Evolutionary conservation across 1,140 invertebrate species (phyloP).

Genomic region (Philotrypesis tridentata): DNA sequence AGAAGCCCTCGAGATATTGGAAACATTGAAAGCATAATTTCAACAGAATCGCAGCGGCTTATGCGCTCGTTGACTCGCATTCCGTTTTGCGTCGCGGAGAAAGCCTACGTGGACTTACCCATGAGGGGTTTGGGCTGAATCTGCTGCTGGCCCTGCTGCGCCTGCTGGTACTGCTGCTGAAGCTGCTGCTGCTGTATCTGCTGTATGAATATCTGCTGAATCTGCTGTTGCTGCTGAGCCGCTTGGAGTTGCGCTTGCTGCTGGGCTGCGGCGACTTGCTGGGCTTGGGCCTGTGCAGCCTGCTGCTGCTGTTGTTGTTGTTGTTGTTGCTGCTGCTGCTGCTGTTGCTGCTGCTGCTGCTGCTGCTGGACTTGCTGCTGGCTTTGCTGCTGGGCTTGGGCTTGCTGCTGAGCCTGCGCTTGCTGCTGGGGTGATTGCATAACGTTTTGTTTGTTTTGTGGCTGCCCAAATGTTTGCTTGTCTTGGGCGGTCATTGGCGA

Average conservation of each 20-base stretch:
- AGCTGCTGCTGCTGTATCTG: conserved; percentile 67
- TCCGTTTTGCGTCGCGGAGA: conserved; percentile 20
- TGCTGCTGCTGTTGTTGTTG: conserved; percentile 69
- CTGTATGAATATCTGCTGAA: conserved; percentile 67
- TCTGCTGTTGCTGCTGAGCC: conserved; percentile 67
- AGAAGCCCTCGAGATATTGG: background rate
- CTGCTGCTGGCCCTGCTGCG: conserved; percentile 71
- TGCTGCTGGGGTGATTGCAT: conserved; percentile 72
- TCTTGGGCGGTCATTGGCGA: conserved; percentile 65
- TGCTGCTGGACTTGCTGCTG: conserved; percentile 61
- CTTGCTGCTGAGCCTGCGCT: conserved; percentile 68
- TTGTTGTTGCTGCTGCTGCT: conserved; percentile 66
- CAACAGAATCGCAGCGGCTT: background rate
- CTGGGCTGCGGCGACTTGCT: conserved; percentile 65
- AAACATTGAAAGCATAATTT: background rate
- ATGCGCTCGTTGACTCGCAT: background rate
- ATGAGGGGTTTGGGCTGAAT: conserved; percentile 76
- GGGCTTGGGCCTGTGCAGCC: conserved; percentile 64
- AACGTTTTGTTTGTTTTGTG: conserved; percentile 71
- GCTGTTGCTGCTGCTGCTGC: conserved; percentile 65
- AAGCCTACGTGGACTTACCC: no score
- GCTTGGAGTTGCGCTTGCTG: conserved; percentile 63
- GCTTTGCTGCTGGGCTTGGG: conserved; percentile 65
- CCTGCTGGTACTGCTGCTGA: conserved; percentile 68
- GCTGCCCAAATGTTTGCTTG: conserved; percentile 67